These are phyloP conservation scores for Patiria pectinifera DNA, from an alignment of 53 echinoderm and acorn worm genomes.

Conservation along the genomic window DNA sequence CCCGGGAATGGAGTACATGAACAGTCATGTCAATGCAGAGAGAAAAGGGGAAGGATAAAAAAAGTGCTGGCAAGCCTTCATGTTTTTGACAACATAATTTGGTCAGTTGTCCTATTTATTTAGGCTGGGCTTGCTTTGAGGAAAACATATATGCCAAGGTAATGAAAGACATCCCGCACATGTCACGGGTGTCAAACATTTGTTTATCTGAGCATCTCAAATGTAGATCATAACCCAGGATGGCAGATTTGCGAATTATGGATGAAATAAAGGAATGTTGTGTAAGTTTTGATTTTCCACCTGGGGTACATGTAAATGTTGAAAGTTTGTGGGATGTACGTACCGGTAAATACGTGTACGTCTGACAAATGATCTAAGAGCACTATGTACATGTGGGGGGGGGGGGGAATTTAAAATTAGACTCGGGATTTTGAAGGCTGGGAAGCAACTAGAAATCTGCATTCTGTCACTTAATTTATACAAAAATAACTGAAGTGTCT, in stretches of 20 bases:
- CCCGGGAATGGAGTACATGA: neutral
- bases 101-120: constrained; percentile 45
- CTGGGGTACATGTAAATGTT: neutral
- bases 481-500: no score
- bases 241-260: constrained; percentile 13
- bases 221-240: neutral
- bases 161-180: constrained; percentile 16
- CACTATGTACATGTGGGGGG: no score
- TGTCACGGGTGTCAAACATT: neutral
- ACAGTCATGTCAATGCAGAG: constrained; percentile 27
- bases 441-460: no score
- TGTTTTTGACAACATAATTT: constrained; percentile 54
- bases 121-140: constrained; percentile 7
- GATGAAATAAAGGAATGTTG: neutral
- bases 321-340: no score
- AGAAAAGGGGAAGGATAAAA: neutral
- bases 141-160: constrained; percentile 2
- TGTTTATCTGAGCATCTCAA: neutral
- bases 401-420: no score
- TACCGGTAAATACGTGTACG: no score
- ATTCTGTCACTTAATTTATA: no score
- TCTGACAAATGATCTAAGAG: no score
- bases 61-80: neutral
- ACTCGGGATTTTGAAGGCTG: no score
- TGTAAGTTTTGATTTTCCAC: neutral